phyloP scores from a whole-genome alignment of 1,140 invertebrate species.

The Leguminivora glycinivorella region DNA sequence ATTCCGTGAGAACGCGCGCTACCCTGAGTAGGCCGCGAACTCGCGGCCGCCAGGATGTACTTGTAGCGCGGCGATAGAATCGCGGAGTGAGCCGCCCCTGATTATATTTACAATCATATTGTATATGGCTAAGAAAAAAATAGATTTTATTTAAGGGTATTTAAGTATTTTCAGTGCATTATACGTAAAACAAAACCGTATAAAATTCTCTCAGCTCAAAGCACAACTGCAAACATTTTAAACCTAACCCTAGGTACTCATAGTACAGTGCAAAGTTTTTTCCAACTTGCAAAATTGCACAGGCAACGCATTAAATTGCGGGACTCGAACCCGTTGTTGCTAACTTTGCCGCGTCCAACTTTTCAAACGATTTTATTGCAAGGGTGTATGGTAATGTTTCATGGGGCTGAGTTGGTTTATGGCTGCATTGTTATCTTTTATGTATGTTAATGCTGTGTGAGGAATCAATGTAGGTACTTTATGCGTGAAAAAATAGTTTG shows the following conservation, averaged over 20 bases:
- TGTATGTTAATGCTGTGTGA: not conserved
- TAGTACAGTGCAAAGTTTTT: conserved; percentile 26
- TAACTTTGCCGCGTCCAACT: conserved; percentile 16
- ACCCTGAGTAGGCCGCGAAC: too few relatives aligned
- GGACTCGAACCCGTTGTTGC: conserved; percentile 27
- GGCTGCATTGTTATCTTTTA: not conserved
- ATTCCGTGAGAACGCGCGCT: too few relatives aligned
- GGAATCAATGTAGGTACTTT: not conserved
- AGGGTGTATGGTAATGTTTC: conserved; percentile 26
- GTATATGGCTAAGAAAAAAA: too few relatives aligned
- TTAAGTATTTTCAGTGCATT: too few relatives aligned
- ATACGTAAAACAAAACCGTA: not conserved
- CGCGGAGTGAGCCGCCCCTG: too few relatives aligned
- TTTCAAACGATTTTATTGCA: conserved; percentile 25
- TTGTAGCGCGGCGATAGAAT: too few relatives aligned
- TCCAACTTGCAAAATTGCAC: conserved; percentile 25
- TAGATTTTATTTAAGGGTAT: too few relatives aligned
- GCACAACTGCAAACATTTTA: conserved; percentile 17
- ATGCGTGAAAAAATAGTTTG: too few relatives aligned
- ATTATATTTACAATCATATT: too few relatives aligned
- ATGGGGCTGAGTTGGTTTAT: conserved; percentile 7
- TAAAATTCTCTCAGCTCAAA: not conserved
- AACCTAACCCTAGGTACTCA: conserved; percentile 21
- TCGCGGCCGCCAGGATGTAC: too few relatives aligned
- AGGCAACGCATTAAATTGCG: conserved; percentile 28